Conservation (phyloP, 2,797 vertebrate species). For the Spea hammondii region DNA sequence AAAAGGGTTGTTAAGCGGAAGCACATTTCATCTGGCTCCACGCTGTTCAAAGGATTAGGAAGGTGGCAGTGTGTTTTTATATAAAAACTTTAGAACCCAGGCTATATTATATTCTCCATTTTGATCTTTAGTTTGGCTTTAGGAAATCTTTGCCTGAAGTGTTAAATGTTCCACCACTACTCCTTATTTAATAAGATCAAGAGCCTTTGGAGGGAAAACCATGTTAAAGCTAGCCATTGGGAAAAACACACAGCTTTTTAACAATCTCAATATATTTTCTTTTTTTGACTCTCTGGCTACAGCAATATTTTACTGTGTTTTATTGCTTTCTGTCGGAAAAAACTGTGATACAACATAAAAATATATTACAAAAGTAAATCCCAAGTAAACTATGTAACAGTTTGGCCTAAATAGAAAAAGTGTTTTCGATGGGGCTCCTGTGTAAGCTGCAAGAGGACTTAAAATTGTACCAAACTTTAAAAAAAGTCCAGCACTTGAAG, state of each 20-base stretch:
- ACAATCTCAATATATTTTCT: not conserved
- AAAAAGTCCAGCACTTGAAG: no score
- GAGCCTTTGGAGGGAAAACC: not conserved
- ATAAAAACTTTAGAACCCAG: slow-evolving; percentile 6
- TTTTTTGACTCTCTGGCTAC: not conserved
- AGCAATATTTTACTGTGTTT: no score
- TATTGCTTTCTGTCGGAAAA: no score
- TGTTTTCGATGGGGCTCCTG: no score
- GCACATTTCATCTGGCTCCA: slow-evolving; percentile 27
- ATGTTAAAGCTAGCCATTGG: not conserved
- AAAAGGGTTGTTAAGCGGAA: slow-evolving; percentile 14
- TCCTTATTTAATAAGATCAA: slow-evolving; percentile 25
- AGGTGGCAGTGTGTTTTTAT: slow-evolving; percentile 26
- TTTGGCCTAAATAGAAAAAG: no score
- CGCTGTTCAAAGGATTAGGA: slow-evolving; percentile 22
- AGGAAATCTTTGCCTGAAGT: slow-evolving; percentile 24
- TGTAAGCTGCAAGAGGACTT: no score
- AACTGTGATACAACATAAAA: no score
- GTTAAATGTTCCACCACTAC: slow-evolving; percentile 6
- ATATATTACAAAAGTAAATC: no score
- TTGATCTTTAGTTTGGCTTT: slow-evolving; percentile 29
- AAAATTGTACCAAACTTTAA: no score
- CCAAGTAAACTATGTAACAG: no score
- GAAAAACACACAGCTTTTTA: not conserved
- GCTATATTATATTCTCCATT: not conserved